These are phyloP conservation scores for Lycaena phlaeas DNA, from an alignment of 2,888 invertebrate genomes.

Conservation along the genomic window DNA sequence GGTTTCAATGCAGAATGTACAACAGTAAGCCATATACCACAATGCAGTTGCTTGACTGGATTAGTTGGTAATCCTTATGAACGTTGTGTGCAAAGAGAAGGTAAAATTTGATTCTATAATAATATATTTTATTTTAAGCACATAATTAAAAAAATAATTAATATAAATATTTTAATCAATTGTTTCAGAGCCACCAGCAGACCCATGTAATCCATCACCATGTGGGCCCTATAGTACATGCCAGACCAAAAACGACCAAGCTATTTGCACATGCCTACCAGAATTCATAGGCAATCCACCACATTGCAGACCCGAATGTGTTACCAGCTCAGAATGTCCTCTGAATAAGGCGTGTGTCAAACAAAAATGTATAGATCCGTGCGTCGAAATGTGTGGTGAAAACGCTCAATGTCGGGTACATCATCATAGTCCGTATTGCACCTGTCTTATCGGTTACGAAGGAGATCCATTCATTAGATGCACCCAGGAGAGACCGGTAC, in stretches of 20 bases:
- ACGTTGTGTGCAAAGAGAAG: slow-evolving; percentile 44
- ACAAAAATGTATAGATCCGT: slow-evolving; percentile 87
- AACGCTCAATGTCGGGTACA: slow-evolving; percentile 81
- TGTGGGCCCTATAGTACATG: slow-evolving; percentile 87
- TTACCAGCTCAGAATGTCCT: slow-evolving; percentile 85
- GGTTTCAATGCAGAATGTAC: slow-evolving; percentile 83
- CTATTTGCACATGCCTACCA: slow-evolving; percentile 79
- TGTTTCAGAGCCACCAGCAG: slow-evolving; percentile 54
- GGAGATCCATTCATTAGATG: slow-evolving; percentile 82
- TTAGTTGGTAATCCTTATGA: slow-evolving; percentile 82
- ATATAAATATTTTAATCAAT: not conserved
- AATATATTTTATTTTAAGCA: not conserved
- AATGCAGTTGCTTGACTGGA: slow-evolving; percentile 78
- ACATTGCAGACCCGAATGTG: slow-evolving; percentile 85
- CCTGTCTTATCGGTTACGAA: slow-evolving; percentile 79
- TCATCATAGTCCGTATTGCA: slow-evolving; percentile 80
- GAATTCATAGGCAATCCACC: slow-evolving; percentile 82
- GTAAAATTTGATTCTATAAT: slow-evolving; percentile 34
- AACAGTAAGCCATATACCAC: slow-evolving; percentile 82
- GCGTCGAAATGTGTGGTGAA: slow-evolving; percentile 80
- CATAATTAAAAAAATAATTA: not conserved
- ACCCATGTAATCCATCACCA: slow-evolving; percentile 83
- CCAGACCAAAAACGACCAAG: slow-evolving; percentile 74
- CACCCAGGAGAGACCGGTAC: slow-evolving; percentile 52
- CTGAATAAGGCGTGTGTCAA: slow-evolving; percentile 82